Evolutionary conservation across 1,140 invertebrate species (phyloP).

Genomic region (Capitella teleta): DNA sequence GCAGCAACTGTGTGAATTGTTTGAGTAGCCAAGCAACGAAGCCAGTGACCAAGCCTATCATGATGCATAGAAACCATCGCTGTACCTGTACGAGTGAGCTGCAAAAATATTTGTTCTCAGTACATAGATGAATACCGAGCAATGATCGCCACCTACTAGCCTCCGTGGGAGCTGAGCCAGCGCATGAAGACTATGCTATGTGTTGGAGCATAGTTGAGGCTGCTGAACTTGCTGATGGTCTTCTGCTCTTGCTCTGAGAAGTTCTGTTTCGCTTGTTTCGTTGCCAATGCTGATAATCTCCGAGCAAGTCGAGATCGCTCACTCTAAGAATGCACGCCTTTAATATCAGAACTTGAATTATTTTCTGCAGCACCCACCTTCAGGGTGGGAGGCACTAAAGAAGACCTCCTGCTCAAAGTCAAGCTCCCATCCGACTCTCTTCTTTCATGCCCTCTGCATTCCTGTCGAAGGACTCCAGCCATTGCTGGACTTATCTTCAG

Average conservation of each 20-base stretch:
- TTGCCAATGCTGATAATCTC: too few species aligned
- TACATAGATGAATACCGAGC: neutral
- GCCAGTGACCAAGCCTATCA: slow-evolving; percentile 6
- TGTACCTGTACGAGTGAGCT: neutral
- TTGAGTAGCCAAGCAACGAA: slow-evolving; percentile 5
- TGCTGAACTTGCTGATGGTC: slow-evolving; percentile 3
- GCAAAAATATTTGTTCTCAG: neutral
- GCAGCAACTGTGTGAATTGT: slow-evolving; percentile 6
- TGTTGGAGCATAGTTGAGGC: slow-evolving; percentile 8
- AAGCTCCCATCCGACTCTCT: too few species aligned
- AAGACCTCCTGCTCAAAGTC: too few species aligned
- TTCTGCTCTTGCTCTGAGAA: neutral
- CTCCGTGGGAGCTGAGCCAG: slow-evolving; percentile 3
- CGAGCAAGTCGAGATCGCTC: too few species aligned
- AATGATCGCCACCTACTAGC: neutral
- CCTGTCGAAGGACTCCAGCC: too few species aligned
- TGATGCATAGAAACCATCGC: slow-evolving; percentile 4
- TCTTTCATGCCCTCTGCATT: too few species aligned
- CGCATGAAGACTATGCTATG: slow-evolving; percentile 5
- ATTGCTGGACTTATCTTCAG: too few species aligned
- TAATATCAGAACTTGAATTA: too few species aligned
- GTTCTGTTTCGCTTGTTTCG: too few species aligned
- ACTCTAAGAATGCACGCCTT: too few species aligned
- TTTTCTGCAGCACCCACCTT: too few species aligned
- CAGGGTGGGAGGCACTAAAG: too few species aligned